Conservation (phyloP, 2,797 vertebrate species). For the Dendrocincla tyrannina region DNA sequence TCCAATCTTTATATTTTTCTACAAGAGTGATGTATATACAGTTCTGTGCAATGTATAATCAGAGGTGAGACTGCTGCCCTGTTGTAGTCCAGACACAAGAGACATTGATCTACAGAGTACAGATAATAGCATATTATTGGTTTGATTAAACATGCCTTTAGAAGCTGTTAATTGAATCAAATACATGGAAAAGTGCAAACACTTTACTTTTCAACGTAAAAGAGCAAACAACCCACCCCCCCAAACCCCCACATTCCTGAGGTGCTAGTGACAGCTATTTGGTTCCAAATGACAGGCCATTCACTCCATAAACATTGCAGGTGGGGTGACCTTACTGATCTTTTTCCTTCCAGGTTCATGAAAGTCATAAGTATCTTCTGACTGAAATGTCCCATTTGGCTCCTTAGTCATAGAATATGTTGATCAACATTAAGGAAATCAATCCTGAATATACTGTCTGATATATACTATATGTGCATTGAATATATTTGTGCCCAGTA, state of each 20-base stretch:
- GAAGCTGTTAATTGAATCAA: background rate
- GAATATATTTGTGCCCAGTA: background rate
- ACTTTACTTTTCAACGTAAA: background rate
- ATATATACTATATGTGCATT: background rate
- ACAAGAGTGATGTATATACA: background rate
- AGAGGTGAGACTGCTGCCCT: background rate
- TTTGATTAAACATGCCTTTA: background rate
- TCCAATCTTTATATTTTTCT: background rate
- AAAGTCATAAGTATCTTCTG: background rate
- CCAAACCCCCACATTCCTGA: fast-evolving
- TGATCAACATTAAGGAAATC: background rate
- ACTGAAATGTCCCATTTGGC: background rate
- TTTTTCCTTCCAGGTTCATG: background rate
- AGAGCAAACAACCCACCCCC: background rate
- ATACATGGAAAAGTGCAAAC: background rate
- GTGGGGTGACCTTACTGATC: background rate
- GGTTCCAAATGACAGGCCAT: background rate
- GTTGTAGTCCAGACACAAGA: background rate
- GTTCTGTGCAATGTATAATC: background rate
- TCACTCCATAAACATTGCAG: background rate
- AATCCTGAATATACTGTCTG: background rate
- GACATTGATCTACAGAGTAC: background rate
- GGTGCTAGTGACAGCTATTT: background rate
- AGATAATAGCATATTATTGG: background rate
- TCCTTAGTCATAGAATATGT: background rate